phyloP scores from a whole-genome alignment of 1,140 invertebrate species.

The Caerostris extrusa region DNA sequence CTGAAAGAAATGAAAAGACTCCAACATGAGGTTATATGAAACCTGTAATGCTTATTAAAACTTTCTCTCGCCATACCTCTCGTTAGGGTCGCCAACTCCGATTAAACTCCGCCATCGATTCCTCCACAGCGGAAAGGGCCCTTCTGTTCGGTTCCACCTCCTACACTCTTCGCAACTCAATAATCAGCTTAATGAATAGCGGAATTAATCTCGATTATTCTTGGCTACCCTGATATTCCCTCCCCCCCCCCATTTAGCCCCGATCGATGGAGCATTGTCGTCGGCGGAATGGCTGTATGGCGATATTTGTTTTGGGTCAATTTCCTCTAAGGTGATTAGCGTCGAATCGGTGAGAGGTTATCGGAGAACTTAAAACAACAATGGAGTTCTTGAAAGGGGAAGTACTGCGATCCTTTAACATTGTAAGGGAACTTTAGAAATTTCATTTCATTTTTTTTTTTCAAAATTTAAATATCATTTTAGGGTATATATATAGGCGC shows the following conservation, averaged over 20 bases:
- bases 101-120: slow-evolving; percentile 1
- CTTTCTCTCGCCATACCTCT: background rate
- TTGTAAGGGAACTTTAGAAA: no score
- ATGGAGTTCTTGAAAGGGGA: no score
- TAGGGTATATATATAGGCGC: no score
- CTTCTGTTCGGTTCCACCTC: no score
- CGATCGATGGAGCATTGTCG: slow-evolving; percentile 9
- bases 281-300: background rate
- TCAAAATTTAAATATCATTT: no score
- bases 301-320: background rate
- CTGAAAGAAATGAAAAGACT: background rate
- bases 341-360: no score
- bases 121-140: background rate
- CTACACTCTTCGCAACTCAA: background rate
- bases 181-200: slow-evolving; percentile 2
- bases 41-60: slow-evolving; percentile 30
- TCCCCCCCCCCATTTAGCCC: background rate
- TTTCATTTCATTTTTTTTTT: no score
- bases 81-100: background rate
- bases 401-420: no score
- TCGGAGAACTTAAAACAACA: no score
- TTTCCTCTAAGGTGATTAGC: background rate
- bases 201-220: slow-evolving; percentile 31
- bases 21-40: background rate
- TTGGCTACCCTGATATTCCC: background rate